Base-by-base conservation (phyloP, 2,888 invertebrate genomes). In the Polydrusus pterygomalis region DNA sequence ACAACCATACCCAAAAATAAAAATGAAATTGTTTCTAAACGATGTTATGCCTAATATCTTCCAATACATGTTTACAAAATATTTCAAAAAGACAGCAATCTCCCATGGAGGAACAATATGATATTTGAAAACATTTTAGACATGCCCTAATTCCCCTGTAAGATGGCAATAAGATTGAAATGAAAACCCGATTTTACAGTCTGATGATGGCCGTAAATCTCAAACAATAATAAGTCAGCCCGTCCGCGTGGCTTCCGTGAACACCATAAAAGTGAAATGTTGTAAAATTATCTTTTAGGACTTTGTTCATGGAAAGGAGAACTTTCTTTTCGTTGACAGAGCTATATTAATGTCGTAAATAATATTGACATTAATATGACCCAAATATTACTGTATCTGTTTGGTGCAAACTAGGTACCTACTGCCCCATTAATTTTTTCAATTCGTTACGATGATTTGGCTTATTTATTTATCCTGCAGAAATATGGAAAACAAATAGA, bases 231-330 rank as follows among this genome's bases (percentile, higher is more conserved):
- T 69, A 76, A 76, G 74, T 72, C 74, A 70, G 58, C n/a, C 74
- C 70, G 15, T 80, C 70, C 81, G 80, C 81, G 81, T 81, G 81
- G 81, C 81, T 81, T 81, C 79, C 64, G 77, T 75, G 79, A 81
- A 80, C 58, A 34, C 15, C 58, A 80, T 78, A 79, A 80, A 70
- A 78, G 56, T 64, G 45, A 65, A 63, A 77, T 10, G 47, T 70
- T 40, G 63, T 79, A 78, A 80, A 79, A 65, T 77, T 64, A 70
- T 60, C 49, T 60, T 72, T 70, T 64, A 13, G 51, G 68, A 9
- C 62, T 18, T n/a, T 40, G 47, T 77, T 77, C 77, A 47, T 30
- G 34, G 77, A 77, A 77, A 45, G 11, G 51, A 30, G n/a, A 74
- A 63, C 64, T 72, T 77, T 62, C 69, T 58, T 45, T 69, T 62